A percentile compares a stretch with the other conserved stretches of the same genome.
These are phyloP conservation scores for Oreochromis niloticus DNA, from an alignment of 2,113 vertebrate species.

Conservation along the genomic window DNA sequence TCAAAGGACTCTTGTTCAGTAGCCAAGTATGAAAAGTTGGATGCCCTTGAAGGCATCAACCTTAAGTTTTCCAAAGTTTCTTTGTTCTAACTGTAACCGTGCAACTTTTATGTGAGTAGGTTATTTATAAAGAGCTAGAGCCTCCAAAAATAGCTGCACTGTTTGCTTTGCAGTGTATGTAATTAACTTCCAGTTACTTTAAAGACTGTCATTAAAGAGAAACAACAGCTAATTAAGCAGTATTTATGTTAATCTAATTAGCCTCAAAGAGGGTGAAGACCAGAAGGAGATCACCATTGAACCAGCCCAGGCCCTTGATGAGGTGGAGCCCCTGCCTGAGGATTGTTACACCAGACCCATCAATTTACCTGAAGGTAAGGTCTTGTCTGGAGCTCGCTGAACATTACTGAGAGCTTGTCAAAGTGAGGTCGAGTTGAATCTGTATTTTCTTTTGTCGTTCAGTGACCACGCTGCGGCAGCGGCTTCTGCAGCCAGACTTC, in stretches of 20 bases:
- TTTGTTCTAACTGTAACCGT: not conserved
- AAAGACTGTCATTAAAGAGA: not conserved
- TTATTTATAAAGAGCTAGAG: not conserved
- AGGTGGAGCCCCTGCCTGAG: conserved; percentile 94
- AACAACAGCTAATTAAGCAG: not conserved
- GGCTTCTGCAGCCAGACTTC: conserved; percentile 94
- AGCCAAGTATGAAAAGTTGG: not conserved
- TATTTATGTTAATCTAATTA: conserved; percentile 37
- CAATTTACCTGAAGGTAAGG: conserved; percentile 89
- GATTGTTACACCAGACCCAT: conserved; percentile 93
- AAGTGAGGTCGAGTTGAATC: not conserved
- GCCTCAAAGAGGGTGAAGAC: conserved; percentile 95
- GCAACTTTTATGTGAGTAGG: not conserved
- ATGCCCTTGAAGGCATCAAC: not conserved
- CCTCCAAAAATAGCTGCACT: not conserved
- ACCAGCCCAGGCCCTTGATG: conserved; percentile 88
- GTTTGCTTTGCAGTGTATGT: not conserved
- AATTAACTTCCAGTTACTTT: not conserved
- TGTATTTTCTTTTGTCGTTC: not conserved
- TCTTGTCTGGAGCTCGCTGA: not conserved
- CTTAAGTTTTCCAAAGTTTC: not conserved
- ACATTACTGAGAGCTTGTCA: not conserved
- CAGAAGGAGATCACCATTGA: conserved; percentile 96
- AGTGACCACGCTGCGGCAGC: conserved; percentile 95
- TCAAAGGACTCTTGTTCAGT: not conserved